A percentile compares a stretch with the other conserved stretches of the same genome.
These are phyloP conservation scores for Pseudococcus jackbeardsleyi DNA, from an alignment of 2,888 invertebrate species.

Conservation along the genomic window DNA sequence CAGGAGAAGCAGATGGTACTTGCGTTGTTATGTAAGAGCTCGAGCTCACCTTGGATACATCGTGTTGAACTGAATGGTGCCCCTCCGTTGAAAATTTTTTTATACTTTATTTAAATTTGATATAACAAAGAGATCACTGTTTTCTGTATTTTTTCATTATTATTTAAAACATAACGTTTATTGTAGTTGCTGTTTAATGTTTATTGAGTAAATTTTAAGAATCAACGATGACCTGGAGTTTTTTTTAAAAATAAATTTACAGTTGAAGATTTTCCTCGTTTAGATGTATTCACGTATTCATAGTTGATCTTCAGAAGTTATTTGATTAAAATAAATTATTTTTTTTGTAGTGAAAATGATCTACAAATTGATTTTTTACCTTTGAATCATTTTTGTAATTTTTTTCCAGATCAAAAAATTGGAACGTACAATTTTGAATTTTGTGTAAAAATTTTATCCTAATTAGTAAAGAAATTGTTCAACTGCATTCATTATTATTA, in stretches of 20 bases:
- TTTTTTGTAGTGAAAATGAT: no score
- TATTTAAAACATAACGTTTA: slow-evolving; percentile 48
- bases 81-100: slow-evolving; percentile 32
- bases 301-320: not conserved
- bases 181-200: slow-evolving; percentile 38
- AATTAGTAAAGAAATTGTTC: no score
- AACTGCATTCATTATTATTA: no score
- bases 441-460: no score
- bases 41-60: not conserved
- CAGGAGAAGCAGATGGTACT: slow-evolving; percentile 55
- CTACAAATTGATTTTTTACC: no score
- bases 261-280: not conserved
- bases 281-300: not conserved
- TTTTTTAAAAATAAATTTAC: slow-evolving; percentile 40
- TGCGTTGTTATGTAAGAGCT: slow-evolving; percentile 60
- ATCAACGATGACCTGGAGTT: slow-evolving; percentile 40
- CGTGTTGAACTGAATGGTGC: slow-evolving; percentile 44
- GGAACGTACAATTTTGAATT: no score
- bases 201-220: slow-evolving; percentile 52
- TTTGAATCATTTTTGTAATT: no score
- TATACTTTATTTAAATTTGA: slow-evolving; percentile 49
- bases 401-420: no score
- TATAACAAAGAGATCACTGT: slow-evolving; percentile 58
- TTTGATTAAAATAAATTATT: no score
- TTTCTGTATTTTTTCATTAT: slow-evolving; percentile 48